Evolutionary conservation across 2,113 vertebrate species (phyloP).

Genomic region (Chaetodon auriga): DNA sequence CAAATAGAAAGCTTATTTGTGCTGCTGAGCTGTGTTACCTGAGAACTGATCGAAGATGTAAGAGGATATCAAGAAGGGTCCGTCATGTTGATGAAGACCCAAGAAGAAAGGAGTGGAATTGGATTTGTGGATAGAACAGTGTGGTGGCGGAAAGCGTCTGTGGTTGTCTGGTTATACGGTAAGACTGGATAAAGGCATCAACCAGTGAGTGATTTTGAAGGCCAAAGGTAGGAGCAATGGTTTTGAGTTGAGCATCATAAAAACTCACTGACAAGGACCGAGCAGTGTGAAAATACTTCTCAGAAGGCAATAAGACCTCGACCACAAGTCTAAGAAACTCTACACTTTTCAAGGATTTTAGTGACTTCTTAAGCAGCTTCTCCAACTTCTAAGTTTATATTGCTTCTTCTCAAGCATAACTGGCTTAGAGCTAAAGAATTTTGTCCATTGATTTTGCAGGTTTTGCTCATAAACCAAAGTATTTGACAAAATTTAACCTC

Average conservation of each 20-base stretch:
- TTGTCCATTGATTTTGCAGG: background rate
- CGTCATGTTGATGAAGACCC: background rate
- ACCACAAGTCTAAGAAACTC: background rate
- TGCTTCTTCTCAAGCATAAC: background rate
- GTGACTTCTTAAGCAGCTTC: too few relatives aligned
- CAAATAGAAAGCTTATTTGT: background rate
- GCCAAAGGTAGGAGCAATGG: background rate
- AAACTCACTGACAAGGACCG: background rate
- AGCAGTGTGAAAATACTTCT: background rate
- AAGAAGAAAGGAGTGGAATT: background rate
- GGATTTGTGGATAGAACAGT: background rate
- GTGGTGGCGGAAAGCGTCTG: background rate
- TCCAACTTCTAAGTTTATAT: background rate
- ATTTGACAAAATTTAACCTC: background rate
- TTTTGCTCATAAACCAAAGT: background rate
- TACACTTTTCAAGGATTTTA: background rate
- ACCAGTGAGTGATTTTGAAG: background rate
- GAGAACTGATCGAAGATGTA: background rate
- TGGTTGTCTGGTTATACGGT: background rate
- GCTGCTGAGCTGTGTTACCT: background rate
- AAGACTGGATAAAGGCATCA: background rate
- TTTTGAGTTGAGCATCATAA: background rate
- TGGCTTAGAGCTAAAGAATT: background rate
- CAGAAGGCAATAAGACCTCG: background rate
- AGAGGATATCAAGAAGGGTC: background rate